Percentiles rank a stretch among this genome's conserved stretches.
phyloP scores from a whole-genome alignment of 1,140 invertebrate genomes.

The Drosophila quadrilineata region DNA sequence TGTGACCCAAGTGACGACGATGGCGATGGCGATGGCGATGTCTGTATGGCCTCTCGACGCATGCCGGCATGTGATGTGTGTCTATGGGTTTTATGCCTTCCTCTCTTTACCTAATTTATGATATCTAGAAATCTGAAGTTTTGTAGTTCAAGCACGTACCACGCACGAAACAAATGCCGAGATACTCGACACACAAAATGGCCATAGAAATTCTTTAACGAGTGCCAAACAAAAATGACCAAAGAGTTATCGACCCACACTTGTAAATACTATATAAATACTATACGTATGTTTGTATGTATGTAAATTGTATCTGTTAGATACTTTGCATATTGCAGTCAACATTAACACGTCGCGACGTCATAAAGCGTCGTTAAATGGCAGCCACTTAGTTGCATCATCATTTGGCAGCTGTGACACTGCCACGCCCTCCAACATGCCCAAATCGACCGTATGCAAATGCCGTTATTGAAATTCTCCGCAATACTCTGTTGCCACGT shows the following conservation, averaged over 20 bases:
- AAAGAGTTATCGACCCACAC: slow-evolving; percentile 20
- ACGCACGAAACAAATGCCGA: slow-evolving; percentile 55
- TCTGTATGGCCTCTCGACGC: slow-evolving; percentile 22
- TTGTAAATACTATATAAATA: neutral
- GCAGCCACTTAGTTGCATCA: slow-evolving; percentile 29
- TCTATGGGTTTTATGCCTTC: slow-evolving; percentile 27
- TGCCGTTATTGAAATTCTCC: slow-evolving; percentile 36
- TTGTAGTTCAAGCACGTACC: slow-evolving; percentile 76
- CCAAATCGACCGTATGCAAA: slow-evolving; percentile 41
- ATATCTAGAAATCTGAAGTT: slow-evolving; percentile 66
- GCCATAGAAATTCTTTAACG: slow-evolving; percentile 55
- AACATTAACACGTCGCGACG: slow-evolving; percentile 65
- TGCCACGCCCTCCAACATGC: slow-evolving; percentile 4
- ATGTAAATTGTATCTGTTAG: slow-evolving; percentile 4
- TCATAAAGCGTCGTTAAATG: slow-evolving; percentile 62
- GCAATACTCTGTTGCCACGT: neutral
- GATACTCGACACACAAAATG: slow-evolving; percentile 61
- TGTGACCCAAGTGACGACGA: slow-evolving; percentile 32
- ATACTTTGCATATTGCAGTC: slow-evolving; percentile 21
- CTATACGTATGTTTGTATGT: slow-evolving; percentile 23
- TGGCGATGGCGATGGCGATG: neutral
- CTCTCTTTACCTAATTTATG: slow-evolving; percentile 62
- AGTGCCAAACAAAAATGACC: slow-evolving; percentile 46
- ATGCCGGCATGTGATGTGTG: slow-evolving; percentile 15
- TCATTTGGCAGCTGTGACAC: slow-evolving; percentile 38